phyloP scores from a whole-genome alignment of 2,797 vertebrate species.

The Poecile montanus region DNA sequence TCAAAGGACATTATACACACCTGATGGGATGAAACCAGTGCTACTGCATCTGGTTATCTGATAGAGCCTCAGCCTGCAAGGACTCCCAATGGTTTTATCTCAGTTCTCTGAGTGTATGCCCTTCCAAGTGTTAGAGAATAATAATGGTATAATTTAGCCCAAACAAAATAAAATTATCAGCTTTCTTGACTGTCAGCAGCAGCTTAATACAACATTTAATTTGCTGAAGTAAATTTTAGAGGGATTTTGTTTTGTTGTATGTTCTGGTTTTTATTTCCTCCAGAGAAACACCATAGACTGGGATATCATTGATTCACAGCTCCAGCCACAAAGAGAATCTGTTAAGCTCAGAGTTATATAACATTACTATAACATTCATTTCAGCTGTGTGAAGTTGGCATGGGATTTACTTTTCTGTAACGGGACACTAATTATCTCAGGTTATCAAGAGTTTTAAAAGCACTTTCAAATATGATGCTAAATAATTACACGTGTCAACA shows the following conservation, averaged over 20 bases:
- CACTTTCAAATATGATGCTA: background rate
- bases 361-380: background rate
- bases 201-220: background rate
- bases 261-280: background rate
- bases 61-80: background rate
- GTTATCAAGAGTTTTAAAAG: background rate
- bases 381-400: background rate
- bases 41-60: background rate
- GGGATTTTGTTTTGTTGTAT: background rate
- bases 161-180: background rate
- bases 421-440: background rate
- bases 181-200: background rate
- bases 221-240: background rate
- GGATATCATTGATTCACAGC: background rate
- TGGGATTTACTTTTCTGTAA: background rate
- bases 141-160: background rate
- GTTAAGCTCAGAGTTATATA: background rate
- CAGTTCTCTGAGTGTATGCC: fast-evolving
- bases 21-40: background rate
- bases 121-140: background rate
- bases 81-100: background rate
- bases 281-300: background rate
- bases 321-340: background rate
- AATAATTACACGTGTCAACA: conserved; percentile 19
- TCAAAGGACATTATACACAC: background rate